Base-by-base conservation (phyloP, 2,888 invertebrate genomes). In the Netelia fuscicornis region DNA sequence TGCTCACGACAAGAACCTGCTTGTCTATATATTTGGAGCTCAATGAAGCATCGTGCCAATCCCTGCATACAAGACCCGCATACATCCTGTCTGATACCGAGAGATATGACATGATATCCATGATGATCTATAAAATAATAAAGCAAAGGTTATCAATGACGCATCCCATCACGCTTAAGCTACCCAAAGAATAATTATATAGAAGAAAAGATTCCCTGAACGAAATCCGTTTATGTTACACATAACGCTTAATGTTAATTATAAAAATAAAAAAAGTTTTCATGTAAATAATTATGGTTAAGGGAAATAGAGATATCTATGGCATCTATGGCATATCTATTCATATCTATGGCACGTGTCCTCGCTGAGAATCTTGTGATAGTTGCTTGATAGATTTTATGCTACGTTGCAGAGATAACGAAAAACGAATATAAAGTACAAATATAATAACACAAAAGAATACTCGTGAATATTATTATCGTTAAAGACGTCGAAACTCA, bases 11-110 rank as follows among this genome's bases (percentile, higher is more conserved):
- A 65, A 95, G 94, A 44, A 94, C 93, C 92, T 96, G 95, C 78
- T 95, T 95, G 82, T 95, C 92, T 88, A 95, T 95, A 84, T 95
- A 95, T 85, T 95, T 94, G 1, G 94, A 93, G 89, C 96, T 95
- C 89, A 96, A 95, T 6, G 96, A 95, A 13, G 97, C 97, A 84
- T 95, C 95, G 86, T 96, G 95, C 97, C 97, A 97, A 0, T 95
- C 94, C 20, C 93, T 94, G 91, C 96, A 96, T 30, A 96, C 96
- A 87, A 96, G 94, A 87, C 96, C 95, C 54, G 96, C 96, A 65
- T 95, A 94, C 92, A 96, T 95, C 87, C 96, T 94, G 91, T 97
- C 97, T 1, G 96, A 94, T 88, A 96, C 95, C 54, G 95, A 95
- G 87, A 96, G 92, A 92, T 95, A 96, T 87, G 96, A 95, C 91